Percentiles rank a stretch among this genome's conserved stretches.
These are phyloP conservation scores for Torymus auratus DNA, from an alignment of 2,888 invertebrate genomes.

Conservation along the genomic window DNA sequence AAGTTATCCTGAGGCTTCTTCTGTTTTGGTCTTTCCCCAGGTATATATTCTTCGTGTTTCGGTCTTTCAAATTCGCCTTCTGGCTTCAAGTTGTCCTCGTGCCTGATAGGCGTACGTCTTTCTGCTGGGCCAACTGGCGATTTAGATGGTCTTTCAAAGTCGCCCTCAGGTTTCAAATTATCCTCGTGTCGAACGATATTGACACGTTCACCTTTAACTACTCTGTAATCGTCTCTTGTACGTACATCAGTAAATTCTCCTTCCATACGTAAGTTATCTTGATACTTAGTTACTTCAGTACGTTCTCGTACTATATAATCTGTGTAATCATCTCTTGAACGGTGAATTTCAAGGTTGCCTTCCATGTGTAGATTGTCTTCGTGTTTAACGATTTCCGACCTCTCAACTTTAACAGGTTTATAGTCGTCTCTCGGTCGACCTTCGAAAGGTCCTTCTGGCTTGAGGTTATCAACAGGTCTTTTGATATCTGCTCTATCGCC, in stretches of 20 bases:
- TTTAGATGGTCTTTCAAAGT: conserved; percentile 78
- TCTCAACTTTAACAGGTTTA: conserved; percentile 78
- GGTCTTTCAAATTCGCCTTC: conserved; percentile 76
- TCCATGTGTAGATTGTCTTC: conserved; percentile 76
- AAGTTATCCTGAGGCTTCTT: conserved; percentile 76
- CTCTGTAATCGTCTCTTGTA: conserved; percentile 79
- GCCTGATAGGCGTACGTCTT: conserved; percentile 72
- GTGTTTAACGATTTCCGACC: conserved; percentile 79
- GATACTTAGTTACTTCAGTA: conserved; percentile 74
- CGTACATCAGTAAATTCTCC: conserved; percentile 80
- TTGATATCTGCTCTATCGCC: conserved; percentile 72
- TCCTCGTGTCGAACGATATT: conserved; percentile 78
- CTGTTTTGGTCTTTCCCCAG: conserved; percentile 71
- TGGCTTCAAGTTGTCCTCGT: conserved; percentile 78
- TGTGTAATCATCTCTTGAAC: conserved; percentile 80
- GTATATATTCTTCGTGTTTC: conserved; percentile 70
- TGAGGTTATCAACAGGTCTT: conserved; percentile 70
- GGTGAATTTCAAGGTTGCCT: conserved; percentile 78
- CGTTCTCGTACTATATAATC: conserved; percentile 78
- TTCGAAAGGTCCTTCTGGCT: conserved; percentile 78
- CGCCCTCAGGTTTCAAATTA: conserved; percentile 80
- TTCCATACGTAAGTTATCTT: conserved; percentile 79
- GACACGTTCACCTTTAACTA: conserved; percentile 79
- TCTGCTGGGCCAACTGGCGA: conserved; percentile 75
- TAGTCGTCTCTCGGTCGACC: conserved; percentile 66